Percentiles rank a stretch among this genome's conserved stretches.
Conservation (phyloP, 2,113 vertebrate species). For the Bubalus kerabau region DNA sequence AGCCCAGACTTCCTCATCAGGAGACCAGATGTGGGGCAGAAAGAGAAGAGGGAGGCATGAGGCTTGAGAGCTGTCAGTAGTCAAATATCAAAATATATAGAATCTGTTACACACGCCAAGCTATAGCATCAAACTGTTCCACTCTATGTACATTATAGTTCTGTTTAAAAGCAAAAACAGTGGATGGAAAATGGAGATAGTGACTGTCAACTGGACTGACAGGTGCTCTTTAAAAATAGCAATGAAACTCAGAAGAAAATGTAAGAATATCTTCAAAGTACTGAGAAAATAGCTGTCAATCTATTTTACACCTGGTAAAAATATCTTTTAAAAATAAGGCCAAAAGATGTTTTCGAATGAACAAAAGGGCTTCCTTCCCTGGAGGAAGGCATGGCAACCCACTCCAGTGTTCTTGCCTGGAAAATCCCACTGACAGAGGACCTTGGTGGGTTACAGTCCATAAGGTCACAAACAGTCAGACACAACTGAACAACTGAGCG, state of each 20-base stretch:
- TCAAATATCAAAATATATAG: background rate
- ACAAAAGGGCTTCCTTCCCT: background rate
- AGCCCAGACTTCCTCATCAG: background rate
- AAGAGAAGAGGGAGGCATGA: background rate
- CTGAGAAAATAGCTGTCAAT: background rate
- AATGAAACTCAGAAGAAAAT: background rate
- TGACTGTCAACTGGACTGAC: background rate
- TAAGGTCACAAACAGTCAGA: background rate
- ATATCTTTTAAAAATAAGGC: background rate
- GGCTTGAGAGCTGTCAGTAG: no score
- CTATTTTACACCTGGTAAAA: background rate
- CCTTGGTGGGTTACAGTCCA: background rate
- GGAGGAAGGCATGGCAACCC: background rate
- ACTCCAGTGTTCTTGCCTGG: background rate
- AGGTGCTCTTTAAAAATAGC: background rate
- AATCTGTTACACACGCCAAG: background rate
- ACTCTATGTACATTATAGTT: background rate
- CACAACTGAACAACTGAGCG: rapidly evolving
- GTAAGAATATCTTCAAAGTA: background rate
- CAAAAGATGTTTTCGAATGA: background rate
- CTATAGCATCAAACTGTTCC: background rate
- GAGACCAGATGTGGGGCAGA: background rate
- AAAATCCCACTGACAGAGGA: background rate
- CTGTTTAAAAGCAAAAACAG: background rate
- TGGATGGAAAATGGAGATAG: background rate